Base-by-base conservation (phyloP, 1,140 invertebrate genomes). In the Anastrepha obliqua region DNA sequence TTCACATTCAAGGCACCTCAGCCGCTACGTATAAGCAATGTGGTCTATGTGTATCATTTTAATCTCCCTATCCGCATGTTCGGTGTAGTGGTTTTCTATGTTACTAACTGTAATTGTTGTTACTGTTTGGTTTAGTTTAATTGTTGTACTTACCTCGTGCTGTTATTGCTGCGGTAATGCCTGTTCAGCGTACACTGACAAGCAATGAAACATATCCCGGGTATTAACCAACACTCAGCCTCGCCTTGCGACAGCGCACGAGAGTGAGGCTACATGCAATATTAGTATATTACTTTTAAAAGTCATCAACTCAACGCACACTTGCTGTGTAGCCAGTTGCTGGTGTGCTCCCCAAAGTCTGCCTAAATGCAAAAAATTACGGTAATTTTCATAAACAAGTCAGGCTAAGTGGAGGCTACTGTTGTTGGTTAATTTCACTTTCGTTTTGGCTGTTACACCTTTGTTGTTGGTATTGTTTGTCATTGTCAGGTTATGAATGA, bases 331-430 rank as follows among this genome's bases (percentile, higher is more conserved):
- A 62, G 29, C 29, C 29, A 15, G 47, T 81, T 55, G 8, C n/a
- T 81, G 44, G 47, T 81, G 47, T 3, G 74, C 74, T 81, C 74
- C 74, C 74, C n/a, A 81, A 81, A 81, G 74, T 81, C 47, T 81
- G 74, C 74, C 74, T 81, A 81, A 81, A 81, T 81, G 47, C 74
- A 81, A 81, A 81, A 81, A 81, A 81, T 81, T 81, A 81, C 74
- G 42, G 74, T 81, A 81, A 81, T 81, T 81, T 81, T 81, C 74
- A 81, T 81, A 81, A 81, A 81, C 44, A 81, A 81, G 74, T 81
- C 44, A 81, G 44, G 58, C 85, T 86, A 62, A 62, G 85, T 62
- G 39, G 59, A 42, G 60, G 58, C 6, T 86, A 42, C 13, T 86
- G 85, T 60, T 86, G 85, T 86, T 86, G 62, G 5, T 86, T 51